Base-by-base conservation (phyloP, 2,113 vertebrate genomes). In the Microcebus lehilahytsara region DNA sequence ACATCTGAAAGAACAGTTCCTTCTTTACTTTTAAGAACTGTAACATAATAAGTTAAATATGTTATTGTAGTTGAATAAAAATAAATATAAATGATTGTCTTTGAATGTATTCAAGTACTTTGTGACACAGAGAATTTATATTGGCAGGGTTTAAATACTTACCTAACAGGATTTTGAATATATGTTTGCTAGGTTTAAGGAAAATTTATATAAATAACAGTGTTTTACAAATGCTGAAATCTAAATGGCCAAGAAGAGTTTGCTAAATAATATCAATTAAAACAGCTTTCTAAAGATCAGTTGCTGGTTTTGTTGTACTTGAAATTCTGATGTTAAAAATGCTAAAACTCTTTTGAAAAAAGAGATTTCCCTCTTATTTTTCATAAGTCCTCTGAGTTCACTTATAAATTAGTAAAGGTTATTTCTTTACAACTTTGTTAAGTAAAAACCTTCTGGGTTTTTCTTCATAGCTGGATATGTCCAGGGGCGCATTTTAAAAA, bases 401-500 rank as follows among this genome's bases (percentile, higher is more conserved):
- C 23, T 85, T 95, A 90, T 90, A 93, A 95, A 93, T 93, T 85
- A 97, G 67, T 79, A 78, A 96, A 90, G 58, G 56, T 74, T 95
- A 94, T 88, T 93, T 97, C 60, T 95, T 97, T 46, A 92, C 37
- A 96, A 92, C 53, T 92, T 88, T 75, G 42, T 69, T 72, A 37
- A 58, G 58, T 60, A 34, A 22, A 94, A 78, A 20, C 27, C 92
- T 96, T 91, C 89, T 1, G 6, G 92, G 37, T 78, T 96, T 92
- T 84, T 80, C 66, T 86, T 93, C 95, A 42, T 20, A 79, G 79
- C 75, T 89, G 75, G 74, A 17, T 94, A 95, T 95, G 86, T 86
- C 96, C 96, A 95, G 78, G 60, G 87, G 92, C 69, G 0, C 53
- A 80, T 90, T 98, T 96, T 81, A 49, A 95, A 96, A 96, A 97